Conservation (phyloP, 2,797 vertebrate genomes). For the Bovichtus diacanthus region DNA sequence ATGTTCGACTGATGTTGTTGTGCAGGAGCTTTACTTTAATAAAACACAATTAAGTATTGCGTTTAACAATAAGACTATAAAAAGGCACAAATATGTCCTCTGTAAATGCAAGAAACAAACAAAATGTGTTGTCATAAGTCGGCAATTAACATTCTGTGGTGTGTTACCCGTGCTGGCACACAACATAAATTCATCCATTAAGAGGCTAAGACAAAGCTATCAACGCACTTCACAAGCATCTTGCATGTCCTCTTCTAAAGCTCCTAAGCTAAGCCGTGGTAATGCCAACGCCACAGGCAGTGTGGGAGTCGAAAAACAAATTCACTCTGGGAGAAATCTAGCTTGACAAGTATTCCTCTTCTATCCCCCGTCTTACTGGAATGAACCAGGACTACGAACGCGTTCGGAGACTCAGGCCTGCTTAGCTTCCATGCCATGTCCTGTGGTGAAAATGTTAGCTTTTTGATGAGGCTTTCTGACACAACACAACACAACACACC, state of each 20-base stretch:
- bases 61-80: neutral
- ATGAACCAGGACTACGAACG: slow-evolving; percentile 35
- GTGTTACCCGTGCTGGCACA: slow-evolving; percentile 9
- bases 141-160: slow-evolving; percentile 3
- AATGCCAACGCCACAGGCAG: slow-evolving; percentile 56
- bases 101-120: neutral
- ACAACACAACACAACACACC: slow-evolving; percentile 13
- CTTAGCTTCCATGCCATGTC: slow-evolving; percentile 51
- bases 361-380: slow-evolving; percentile 27
- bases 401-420: slow-evolving; percentile 30
- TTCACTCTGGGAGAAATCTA: slow-evolving; percentile 44
- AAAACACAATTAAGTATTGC: neutral
- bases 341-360: slow-evolving; percentile 47
- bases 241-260: slow-evolving; percentile 38
- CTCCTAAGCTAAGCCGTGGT: slow-evolving; percentile 56
- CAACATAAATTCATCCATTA: slow-evolving; percentile 21
- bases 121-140: slow-evolving; percentile 3
- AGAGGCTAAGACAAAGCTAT: slow-evolving; percentile 31
- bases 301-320: slow-evolving; percentile 43
- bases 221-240: slow-evolving; percentile 42
- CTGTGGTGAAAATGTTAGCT: slow-evolving; percentile 63
- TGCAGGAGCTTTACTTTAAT: neutral
- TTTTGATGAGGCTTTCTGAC: slow-evolving; percentile 67
- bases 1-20: neutral
- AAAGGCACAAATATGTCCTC: neutral